Base-by-base conservation (phyloP, 2,113 vertebrate species). In the Microcebus tavaratra region DNA sequence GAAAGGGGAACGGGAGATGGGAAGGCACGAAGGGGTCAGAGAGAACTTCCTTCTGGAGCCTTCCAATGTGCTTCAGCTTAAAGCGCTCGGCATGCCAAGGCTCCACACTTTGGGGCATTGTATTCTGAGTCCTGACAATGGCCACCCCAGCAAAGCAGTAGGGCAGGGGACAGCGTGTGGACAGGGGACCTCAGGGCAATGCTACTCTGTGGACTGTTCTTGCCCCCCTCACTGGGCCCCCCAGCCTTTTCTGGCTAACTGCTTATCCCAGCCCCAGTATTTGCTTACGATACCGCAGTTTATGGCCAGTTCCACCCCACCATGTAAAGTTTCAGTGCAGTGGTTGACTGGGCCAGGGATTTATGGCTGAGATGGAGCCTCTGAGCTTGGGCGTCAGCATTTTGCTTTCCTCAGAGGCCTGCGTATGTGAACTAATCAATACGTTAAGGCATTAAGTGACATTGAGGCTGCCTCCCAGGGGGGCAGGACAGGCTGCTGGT, bases 381-480 rank as follows among this genome's bases (percentile, higher is more conserved):
- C 61, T 86, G 42, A 90, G 61, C 29, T 55, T 79, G 65, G 80
- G 31, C 0, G 0, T 94, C 93, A 67, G 68, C 90, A 81, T 96
- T 96, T 93, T 97, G 75, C 70, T 94, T 91, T 48, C 53, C 76
- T 68, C 39, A 31, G 53, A 63, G 73, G 53, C 25, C 94, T 89
- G 34, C 21, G 4, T 85, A 73, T 72, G 96, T 36, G 80, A 95
- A 83, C 50, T 68, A 91, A 83, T 94, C 95, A 83, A 70, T 92
- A 94, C 4, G 0, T 73, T 67, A 75, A 85, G 12, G n/a, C 39
- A 76, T 89, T 87, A 70, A 93, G 78, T 86, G 79, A 31, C 78
- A 93, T 93, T 89, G 92, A 81, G 23, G 45, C 75, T 94, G 88
- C 59, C 65, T 90, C 75, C 93, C 27, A 8, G 48, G 88, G 55